Conservation (phyloP, 2,888 invertebrate genomes). For the Callinectes sapidus region DNA sequence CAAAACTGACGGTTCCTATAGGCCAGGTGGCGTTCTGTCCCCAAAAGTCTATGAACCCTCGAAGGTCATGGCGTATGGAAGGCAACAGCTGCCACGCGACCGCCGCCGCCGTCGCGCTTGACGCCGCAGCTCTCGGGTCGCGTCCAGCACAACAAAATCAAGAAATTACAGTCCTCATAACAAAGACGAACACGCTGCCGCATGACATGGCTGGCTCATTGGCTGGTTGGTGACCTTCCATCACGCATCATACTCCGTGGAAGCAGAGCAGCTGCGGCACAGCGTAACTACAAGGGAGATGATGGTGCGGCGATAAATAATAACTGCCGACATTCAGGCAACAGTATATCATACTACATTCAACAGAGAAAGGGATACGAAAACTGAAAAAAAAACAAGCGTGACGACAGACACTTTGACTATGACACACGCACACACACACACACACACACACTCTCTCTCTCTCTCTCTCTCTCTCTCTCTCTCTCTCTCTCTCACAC, state of each 20-base stretch:
- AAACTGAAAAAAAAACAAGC: not conserved
- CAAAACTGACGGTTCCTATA: constrained; percentile 27
- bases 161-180: constrained; percentile 20
- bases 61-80: constrained; percentile 43
- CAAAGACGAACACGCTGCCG: constrained; percentile 11
- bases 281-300: not conserved
- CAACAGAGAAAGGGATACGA: not conserved
- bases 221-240: not conserved
- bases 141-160: constrained; percentile 23
- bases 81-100: constrained; percentile 53
- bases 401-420: not conserved
- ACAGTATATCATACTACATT: not conserved
- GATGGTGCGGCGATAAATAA: not conserved
- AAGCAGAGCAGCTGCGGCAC: not conserved
- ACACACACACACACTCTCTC: too few relatives aligned
- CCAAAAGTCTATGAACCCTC: constrained; percentile 49
- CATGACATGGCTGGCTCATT: not conserved
- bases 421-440: not conserved
- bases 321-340: not conserved
- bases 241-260: not conserved
- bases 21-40: constrained; percentile 46
- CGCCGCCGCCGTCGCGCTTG: not conserved
- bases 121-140: not conserved
- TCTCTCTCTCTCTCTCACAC: too few relatives aligned
- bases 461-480: too few relatives aligned